Evolutionary conservation across 2,888 invertebrate genomes (phyloP).

Genomic region (Ormia ochracea): DNA sequence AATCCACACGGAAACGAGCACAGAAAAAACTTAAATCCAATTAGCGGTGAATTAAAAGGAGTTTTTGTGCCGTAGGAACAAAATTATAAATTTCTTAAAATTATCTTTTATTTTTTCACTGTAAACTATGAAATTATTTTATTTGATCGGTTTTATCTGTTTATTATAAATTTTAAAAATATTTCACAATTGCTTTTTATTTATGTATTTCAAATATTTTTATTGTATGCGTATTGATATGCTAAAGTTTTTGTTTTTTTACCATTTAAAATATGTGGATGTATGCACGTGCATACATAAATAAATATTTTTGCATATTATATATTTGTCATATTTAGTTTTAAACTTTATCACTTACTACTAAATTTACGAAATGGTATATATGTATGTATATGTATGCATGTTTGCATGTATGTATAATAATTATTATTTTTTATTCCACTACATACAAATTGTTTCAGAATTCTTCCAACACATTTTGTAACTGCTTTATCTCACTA

Average conservation of each 20-base stretch:
- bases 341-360: not conserved
- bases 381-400: too few species aligned
- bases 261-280: not conserved
- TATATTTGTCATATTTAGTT: not conserved
- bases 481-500: not conserved
- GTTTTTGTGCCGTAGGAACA: not conserved
- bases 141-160: not conserved
- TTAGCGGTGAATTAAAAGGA: constrained; percentile 1
- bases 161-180: not conserved
- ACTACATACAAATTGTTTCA: too few species aligned
- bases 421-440: too few species aligned
- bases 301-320: too few species aligned
- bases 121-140: not conserved
- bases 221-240: constrained; percentile 11
- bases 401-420: too few species aligned
- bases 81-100: not conserved
- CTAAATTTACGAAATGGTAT: too few species aligned
- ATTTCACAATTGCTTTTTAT: not conserved
- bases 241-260: constrained; percentile 9
- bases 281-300: too few species aligned
- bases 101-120: not conserved
- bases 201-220: not conserved
- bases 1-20: constrained; percentile 25
- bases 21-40: constrained; percentile 19
- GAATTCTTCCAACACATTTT: not conserved